phyloP scores from a whole-genome alignment of 2,888 invertebrate genomes.

The Pseudococcus viburni region DNA sequence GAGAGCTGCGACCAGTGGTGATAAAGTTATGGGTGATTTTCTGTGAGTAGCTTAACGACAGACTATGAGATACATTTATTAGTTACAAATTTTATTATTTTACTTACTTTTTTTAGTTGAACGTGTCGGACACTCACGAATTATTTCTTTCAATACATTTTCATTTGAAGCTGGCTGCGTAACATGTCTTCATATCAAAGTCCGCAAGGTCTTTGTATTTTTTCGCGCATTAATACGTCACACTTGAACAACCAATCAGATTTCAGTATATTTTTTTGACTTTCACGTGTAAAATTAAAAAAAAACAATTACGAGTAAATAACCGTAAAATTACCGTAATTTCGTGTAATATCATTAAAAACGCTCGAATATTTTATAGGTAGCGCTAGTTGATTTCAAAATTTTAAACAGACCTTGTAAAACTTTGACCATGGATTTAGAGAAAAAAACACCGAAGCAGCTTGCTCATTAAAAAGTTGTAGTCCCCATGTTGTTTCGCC shows the following conservation, averaged over 20 bases:
- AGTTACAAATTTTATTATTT: neutral
- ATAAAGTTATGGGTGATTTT: neutral
- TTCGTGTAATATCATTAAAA: neutral
- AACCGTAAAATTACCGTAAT: constrained; percentile 7
- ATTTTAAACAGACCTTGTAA: neutral
- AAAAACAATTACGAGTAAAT: neutral
- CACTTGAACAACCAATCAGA: neutral
- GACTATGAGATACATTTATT: neutral
- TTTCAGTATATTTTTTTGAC: neutral
- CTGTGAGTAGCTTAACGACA: neutral
- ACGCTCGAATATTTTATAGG: neutral
- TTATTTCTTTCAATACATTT: constrained; percentile 53
- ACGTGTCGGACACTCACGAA: constrained; percentile 52
- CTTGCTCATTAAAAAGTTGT: neutral
- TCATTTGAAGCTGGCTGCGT: constrained; percentile 55
- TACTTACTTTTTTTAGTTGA: constrained; percentile 30
- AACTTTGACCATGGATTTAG: neutral
- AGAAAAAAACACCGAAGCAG: neutral
- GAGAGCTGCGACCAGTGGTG: neutral
- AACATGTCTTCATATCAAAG: constrained; percentile 31
- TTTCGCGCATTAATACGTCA: constrained; percentile 5
- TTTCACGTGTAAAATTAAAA: neutral
- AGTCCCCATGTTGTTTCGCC: constrained; percentile 54
- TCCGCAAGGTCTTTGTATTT: constrained; percentile 11
- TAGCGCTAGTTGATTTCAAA: neutral